A percentile compares a stretch with the other conserved stretches of the same genome.
phyloP scores from a whole-genome alignment of 2,113 vertebrate species.

The Clarias gariepinus region DNA sequence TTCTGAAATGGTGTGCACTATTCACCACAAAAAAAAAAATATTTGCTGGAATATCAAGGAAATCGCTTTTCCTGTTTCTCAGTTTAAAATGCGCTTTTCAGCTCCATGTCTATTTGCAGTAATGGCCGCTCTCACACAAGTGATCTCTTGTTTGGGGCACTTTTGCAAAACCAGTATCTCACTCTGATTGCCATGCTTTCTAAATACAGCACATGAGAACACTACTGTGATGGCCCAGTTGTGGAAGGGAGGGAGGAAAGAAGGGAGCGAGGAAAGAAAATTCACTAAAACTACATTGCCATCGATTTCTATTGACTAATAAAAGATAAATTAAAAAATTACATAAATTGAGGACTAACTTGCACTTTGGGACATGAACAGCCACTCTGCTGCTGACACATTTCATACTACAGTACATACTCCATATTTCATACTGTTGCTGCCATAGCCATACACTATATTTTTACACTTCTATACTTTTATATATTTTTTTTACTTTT shows the following conservation, averaged over 20 bases:
- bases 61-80: neutral
- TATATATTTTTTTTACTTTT: too few relatives aligned
- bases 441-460: too few relatives aligned
- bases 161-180: neutral
- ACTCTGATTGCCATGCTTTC: neutral
- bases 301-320: neutral
- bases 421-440: too few relatives aligned
- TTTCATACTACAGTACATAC: too few relatives aligned
- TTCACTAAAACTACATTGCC: neutral
- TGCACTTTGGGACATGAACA: too few relatives aligned
- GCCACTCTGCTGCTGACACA: too few relatives aligned
- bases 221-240: neutral
- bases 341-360: too few relatives aligned
- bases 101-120: neutral
- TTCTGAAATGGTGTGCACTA: neutral
- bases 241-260: neutral
- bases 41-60: neutral
- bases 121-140: neutral
- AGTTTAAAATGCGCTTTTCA: neutral
- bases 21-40: neutral
- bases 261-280: neutral
- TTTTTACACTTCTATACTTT: too few relatives aligned
- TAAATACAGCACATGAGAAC: neutral
- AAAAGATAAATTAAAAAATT: neutral
- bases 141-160: neutral